A percentile compares a stretch with the other conserved stretches of the same genome.
Conservation (phyloP, 2,113 vertebrate species). For the Falco punctatus region DNA sequence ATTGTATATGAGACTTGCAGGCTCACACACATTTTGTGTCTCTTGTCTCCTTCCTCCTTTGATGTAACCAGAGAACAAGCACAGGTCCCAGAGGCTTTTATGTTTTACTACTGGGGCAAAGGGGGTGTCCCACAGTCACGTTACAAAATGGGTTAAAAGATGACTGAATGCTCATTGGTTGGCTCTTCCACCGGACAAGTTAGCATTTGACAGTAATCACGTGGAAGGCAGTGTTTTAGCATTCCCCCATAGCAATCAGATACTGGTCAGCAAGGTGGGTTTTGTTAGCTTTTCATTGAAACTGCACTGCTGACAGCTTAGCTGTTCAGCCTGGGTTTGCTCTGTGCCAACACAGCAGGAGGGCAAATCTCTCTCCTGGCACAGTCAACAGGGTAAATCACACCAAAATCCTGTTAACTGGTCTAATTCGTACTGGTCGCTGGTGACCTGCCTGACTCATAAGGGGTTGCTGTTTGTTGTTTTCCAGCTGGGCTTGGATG, state of each 20-base stretch:
- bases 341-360: neutral
- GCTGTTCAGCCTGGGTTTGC: too few relatives aligned
- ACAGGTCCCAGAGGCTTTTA: neutral
- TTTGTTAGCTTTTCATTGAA: neutral
- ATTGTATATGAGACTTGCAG: fast-evolving
- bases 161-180: neutral
- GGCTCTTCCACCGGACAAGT: neutral
- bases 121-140: neutral
- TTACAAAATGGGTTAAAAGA: neutral
- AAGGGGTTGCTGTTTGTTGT: neutral
- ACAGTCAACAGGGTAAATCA: fast-evolving
- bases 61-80: fast-evolving
- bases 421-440: neutral
- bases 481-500: neutral
- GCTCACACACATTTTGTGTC: neutral
- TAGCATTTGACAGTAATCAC: neutral
- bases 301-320: neutral
- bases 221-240: neutral
- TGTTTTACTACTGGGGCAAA: neutral
- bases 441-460: neutral
- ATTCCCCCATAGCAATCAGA: fast-evolving
- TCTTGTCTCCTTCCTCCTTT: neutral
- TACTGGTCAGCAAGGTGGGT: fast-evolving
- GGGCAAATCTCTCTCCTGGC: neutral
- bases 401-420: neutral